phyloP scores from a whole-genome alignment of 2,888 invertebrate species.

The Tenthredo scrophulariae region DNA sequence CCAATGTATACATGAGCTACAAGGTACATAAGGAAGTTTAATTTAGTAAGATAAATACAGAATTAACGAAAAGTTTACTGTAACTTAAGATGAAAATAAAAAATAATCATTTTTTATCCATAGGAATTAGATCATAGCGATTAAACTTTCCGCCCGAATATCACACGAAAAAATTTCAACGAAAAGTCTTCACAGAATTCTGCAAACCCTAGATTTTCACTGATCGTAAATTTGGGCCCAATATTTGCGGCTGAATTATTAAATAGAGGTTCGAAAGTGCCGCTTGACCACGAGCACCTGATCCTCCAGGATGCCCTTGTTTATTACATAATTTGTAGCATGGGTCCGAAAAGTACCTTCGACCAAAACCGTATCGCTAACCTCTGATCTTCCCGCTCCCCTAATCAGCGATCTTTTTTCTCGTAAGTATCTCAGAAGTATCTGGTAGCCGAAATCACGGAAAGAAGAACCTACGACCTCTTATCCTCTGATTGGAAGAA shows the following conservation, averaged over 20 bases:
- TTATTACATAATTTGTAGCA: slow-evolving; percentile 43
- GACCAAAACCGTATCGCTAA: slow-evolving; percentile 18
- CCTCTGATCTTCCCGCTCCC: slow-evolving; percentile 17
- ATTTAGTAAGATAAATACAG: background rate
- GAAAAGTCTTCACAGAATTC: background rate
- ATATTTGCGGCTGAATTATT: slow-evolving; percentile 36
- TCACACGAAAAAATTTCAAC: background rate
- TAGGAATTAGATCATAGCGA: background rate
- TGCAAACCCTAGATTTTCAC: slow-evolving; percentile 3
- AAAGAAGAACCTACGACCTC: background rate
- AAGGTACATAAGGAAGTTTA: background rate
- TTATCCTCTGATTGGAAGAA: background rate
- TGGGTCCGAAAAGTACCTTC: slow-evolving; percentile 16
- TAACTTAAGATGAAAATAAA: background rate
- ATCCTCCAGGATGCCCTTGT: background rate
- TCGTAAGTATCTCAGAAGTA: slow-evolving; percentile 9
- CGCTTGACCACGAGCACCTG: slow-evolving; percentile 36
- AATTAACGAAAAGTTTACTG: background rate
- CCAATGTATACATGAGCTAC: background rate
- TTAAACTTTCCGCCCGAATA: background rate
- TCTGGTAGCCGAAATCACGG: background rate
- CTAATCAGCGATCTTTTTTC: slow-evolving; percentile 19
- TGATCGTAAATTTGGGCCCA: slow-evolving; percentile 1
- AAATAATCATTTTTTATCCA: background rate
- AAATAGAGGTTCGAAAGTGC: slow-evolving; percentile 10